Evolutionary conservation across 2,113 vertebrate genomes (phyloP).

Genomic region (Notarius quadriscutis): DNA sequence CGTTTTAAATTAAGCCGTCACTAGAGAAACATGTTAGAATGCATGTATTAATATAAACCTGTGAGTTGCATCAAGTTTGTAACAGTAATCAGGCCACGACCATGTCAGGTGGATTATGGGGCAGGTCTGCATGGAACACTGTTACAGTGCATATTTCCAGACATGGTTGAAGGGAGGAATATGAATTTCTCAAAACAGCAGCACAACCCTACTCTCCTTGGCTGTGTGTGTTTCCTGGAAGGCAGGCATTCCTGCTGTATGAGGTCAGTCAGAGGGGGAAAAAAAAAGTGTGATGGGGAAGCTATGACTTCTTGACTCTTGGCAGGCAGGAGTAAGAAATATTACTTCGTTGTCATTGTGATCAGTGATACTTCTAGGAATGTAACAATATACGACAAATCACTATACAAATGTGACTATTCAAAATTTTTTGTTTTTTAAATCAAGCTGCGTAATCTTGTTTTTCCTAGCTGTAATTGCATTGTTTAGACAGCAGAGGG

Average conservation of each 20-base stretch:
- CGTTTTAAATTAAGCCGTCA: no score
- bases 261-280: slow-evolving; percentile 63
- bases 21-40: no score
- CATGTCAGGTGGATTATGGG: slow-evolving; percentile 1
- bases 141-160: neutral
- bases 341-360: slow-evolving; percentile 58
- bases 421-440: no score
- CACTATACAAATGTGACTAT: no score
- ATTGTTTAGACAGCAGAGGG: no score
- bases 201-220: slow-evolving; percentile 18
- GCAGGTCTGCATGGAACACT: neutral
- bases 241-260: slow-evolving; percentile 71
- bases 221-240: slow-evolving; percentile 66
- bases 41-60: no score
- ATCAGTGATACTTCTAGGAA: no score
- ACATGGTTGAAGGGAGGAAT: neutral
- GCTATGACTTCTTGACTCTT: slow-evolving; percentile 68
- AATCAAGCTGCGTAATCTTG: no score
- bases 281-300: slow-evolving; percentile 42
- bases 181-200: neutral
- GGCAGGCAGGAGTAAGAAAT: slow-evolving; percentile 64
- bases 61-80: no score
- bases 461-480: no score
- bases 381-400: no score
- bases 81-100: neutral